Percentiles rank a stretch among this genome's conserved stretches.
These are phyloP conservation scores for Aphis gossypii DNA, from an alignment of 1,140 invertebrate species.

Conservation along the genomic window DNA sequence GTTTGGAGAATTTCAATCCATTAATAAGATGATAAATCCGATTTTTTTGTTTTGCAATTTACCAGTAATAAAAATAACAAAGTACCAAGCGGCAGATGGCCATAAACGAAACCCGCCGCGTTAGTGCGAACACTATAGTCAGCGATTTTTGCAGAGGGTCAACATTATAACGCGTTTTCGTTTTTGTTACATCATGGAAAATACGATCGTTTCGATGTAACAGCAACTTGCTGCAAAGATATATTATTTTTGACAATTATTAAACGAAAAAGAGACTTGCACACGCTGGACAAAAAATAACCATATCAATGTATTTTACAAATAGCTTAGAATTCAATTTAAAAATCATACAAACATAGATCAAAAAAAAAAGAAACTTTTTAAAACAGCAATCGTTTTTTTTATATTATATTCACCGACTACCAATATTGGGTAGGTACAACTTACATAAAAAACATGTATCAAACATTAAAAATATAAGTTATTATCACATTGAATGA, in stretches of 20 bases:
- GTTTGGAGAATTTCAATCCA: constrained; percentile 12
- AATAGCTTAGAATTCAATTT: not conserved
- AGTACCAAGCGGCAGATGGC: not conserved
- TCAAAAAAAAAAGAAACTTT: not conserved
- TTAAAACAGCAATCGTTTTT: not conserved
- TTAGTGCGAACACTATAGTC: not conserved
- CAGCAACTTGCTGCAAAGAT: not conserved
- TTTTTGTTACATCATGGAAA: constrained; percentile 27
- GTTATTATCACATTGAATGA: too few relatives aligned
- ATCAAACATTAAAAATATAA: not conserved
- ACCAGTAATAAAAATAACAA: constrained; percentile 16
- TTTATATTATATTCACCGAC: not conserved
- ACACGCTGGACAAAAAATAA: not conserved
- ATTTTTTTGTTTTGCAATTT: constrained; percentile 45
- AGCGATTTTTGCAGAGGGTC: not conserved
- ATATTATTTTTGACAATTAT: not conserved
- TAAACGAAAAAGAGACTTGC: not conserved
- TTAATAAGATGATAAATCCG: constrained; percentile 26
- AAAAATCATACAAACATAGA: not conserved
- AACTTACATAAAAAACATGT: not conserved
- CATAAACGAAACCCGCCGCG: not conserved
- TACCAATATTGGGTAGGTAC: not conserved
- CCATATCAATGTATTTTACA: not conserved
- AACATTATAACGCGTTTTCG: constrained; percentile 3
- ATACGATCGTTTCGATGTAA: not conserved